phyloP scores from a whole-genome alignment of 2,797 vertebrate species.

The Lindbergichthys nudifrons region DNA sequence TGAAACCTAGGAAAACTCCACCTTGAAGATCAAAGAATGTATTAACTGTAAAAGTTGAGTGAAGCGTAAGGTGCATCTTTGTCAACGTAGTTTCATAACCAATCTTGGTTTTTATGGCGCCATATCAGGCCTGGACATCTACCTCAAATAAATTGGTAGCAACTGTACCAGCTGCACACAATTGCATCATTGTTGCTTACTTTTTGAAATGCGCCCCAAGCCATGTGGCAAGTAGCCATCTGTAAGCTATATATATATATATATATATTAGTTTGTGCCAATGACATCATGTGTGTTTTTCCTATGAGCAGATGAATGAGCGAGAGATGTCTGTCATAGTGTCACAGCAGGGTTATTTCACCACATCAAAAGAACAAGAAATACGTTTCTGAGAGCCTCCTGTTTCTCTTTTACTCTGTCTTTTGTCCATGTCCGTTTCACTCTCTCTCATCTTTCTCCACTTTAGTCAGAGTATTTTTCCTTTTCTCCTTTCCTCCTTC shows the following conservation, averaged over 20 bases:
- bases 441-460: conserved; percentile 20
- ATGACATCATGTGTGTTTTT: conserved; percentile 65
- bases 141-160: conserved; percentile 42
- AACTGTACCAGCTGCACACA: conserved; percentile 51
- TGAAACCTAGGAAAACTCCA: neutral
- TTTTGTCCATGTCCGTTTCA: conserved; percentile 43
- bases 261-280: conserved; percentile 30
- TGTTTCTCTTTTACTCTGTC: conserved; percentile 21
- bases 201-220: conserved; percentile 39
- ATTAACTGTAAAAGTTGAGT: neutral
- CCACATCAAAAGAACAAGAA: conserved; percentile 67
- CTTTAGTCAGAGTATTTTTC: conserved; percentile 41
- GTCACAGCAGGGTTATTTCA: conserved; percentile 59
- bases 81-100: neutral
- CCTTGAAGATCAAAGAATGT: neutral
- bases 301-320: conserved; percentile 37
- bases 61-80: conserved; percentile 1
- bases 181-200: conserved; percentile 29
- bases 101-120: neutral
- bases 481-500: conserved; percentile 4
- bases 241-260: conserved; percentile 51
- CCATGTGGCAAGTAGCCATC: conserved; percentile 54
- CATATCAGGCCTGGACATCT: conserved; percentile 20
- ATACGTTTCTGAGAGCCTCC: conserved; percentile 40
- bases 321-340: conserved; percentile 36